phyloP scores from a whole-genome alignment of 2,888 invertebrate genomes.

The Horisme vitalbata region DNA sequence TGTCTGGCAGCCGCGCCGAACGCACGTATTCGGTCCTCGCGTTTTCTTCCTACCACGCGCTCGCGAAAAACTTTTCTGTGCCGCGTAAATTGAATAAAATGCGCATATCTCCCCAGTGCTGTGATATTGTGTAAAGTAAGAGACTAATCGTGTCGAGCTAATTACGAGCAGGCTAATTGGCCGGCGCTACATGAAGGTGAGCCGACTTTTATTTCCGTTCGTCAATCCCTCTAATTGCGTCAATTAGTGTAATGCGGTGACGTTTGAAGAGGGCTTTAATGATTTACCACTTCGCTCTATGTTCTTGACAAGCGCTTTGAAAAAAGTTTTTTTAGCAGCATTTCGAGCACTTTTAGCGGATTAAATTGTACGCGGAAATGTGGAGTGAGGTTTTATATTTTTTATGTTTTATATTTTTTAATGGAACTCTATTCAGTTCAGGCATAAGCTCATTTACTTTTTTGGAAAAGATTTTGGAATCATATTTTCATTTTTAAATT shows the following conservation, averaged over 20 bases:
- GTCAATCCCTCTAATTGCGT: constrained; percentile 82
- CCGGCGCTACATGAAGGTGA: constrained; percentile 82
- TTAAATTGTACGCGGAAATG: not conserved
- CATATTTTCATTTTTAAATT: no score
- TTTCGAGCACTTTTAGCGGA: not conserved
- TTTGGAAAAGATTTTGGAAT: no score
- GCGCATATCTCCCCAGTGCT: constrained; percentile 61
- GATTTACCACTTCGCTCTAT: constrained; percentile 60
- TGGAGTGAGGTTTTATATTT: not conserved
- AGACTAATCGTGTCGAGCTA: constrained; percentile 65
- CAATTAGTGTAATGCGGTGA: constrained; percentile 83
- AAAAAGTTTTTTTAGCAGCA: constrained; percentile 47
- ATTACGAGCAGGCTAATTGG: constrained; percentile 80
- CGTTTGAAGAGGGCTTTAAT: constrained; percentile 78
- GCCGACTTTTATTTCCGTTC: constrained; percentile 82
- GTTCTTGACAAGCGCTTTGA: constrained; percentile 41
- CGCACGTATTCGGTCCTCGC: constrained; percentile 50
- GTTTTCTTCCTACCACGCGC: constrained; percentile 47
- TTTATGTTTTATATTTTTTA: no score
- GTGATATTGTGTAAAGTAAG: constrained; percentile 64
- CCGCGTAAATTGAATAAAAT: constrained; percentile 59
- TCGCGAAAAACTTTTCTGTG: constrained; percentile 80
- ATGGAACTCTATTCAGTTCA: no score
- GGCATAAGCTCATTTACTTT: no score
- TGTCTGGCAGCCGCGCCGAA: constrained; percentile 54